Base-by-base conservation (phyloP, 2,888 invertebrate species). In the Scaptomyza cyrtandrae region DNA sequence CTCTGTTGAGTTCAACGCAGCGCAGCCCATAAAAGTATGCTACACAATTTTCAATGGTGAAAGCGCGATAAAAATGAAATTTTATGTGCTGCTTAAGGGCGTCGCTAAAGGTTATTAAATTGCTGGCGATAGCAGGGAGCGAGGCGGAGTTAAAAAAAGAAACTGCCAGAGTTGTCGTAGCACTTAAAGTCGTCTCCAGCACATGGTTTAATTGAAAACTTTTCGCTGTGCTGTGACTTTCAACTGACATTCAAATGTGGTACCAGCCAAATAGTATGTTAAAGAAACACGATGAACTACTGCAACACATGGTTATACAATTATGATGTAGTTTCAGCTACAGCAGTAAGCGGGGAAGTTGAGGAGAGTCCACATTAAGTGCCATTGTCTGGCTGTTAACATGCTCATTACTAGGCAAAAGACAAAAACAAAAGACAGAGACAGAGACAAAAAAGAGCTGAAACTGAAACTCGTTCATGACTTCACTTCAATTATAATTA, bases 401-500 rank as follows among this genome's bases (percentile, higher is more conserved):
- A 88, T 86, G 87, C 86, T 86, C 88, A 86, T 86, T 86, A 87
- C 68, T 75, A 78, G 71, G 76, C 73, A 67, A 72, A 68, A 69
- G 66, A 56, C 66, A 60, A 69, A 61, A 43, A 43, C 4, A 29
- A 50, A 43, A 53, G 46, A 58, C 39, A 52, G 44, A 52, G 33
- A 2, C 16, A 16, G n/a, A 53, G 55, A 50, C 33, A 61, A 37
- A 6, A 16, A 41, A 41, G 41, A 41, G 10, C 71, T 75, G 74
- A 57, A 68, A 77, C 69, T 64, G 75, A 79, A 83, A 89, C 85
- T 86, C 85, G 86, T 79, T 83, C 83, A 84, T 82, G 83, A 87
- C 86, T 83, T 89, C 83, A 83, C 86, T 88, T 88, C 89, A 88
- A 89, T 89, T 88, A 89, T 89, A 88, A 88, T 88, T 89, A 89